Conservation (phyloP, 2,888 invertebrate species). For the Apotomis betuletana region DNA sequence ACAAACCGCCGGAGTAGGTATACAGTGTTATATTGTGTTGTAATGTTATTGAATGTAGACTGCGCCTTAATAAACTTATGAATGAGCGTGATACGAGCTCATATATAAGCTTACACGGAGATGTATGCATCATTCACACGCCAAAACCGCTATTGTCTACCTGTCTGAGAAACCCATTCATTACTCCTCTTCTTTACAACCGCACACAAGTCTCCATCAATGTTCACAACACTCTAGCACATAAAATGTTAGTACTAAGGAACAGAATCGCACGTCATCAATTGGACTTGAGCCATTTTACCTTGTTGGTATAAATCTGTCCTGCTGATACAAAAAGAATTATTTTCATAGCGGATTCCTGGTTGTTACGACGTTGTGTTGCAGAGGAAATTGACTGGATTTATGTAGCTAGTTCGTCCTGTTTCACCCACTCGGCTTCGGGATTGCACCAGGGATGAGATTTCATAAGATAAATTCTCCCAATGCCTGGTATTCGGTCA, state of each 20-base stretch:
- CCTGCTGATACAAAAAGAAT: background rate
- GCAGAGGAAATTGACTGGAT: background rate
- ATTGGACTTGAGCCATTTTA: background rate
- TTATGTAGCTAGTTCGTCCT: background rate
- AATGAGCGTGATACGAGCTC: conserved; percentile 46
- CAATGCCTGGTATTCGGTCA: too few relatives aligned
- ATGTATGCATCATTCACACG: conserved; percentile 41
- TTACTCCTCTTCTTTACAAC: background rate
- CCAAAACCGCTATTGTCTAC: conserved; percentile 38
- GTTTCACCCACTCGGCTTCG: background rate
- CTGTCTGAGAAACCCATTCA: conserved; percentile 18
- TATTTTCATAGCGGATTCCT: background rate
- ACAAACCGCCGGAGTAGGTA: too few relatives aligned
- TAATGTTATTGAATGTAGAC: background rate
- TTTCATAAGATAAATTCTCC: background rate
- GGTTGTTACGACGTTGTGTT: background rate
- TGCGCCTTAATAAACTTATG: conserved; percentile 48
- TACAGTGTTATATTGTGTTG: too few relatives aligned
- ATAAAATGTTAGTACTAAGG: background rate
- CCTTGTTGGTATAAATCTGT: background rate
- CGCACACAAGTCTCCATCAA: background rate
- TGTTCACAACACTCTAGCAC: background rate
- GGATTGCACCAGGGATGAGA: background rate
- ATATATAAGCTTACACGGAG: conserved; percentile 44
- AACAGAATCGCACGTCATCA: background rate